Percentiles rank a stretch among this genome's conserved stretches.
Conservation (phyloP, 2,888 invertebrate genomes). For the Philaethria dido region DNA sequence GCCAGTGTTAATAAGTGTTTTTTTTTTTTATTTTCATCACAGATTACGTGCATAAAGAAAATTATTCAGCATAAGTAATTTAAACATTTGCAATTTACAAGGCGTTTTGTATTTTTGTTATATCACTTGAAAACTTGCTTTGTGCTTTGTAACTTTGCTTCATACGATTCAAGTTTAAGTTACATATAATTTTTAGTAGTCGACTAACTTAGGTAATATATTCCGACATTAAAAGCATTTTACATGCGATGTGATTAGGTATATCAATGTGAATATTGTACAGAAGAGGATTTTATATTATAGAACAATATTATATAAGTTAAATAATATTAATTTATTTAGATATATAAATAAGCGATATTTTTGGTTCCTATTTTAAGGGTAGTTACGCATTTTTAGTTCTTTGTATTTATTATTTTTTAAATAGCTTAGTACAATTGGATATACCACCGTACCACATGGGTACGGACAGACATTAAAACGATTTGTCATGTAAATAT, state of each 20-base stretch:
- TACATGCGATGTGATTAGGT: conserved; percentile 47
- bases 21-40: background rate
- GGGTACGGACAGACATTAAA: conserved; percentile 24
- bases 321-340: conserved; percentile 72
- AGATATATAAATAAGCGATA: conserved; percentile 42
- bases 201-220: conserved; percentile 41
- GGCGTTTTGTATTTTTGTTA: conserved; percentile 1
- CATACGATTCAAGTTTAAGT: conserved; percentile 11
- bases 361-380: conserved; percentile 82
- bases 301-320: conserved; percentile 59
- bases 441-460: conserved; percentile 28
- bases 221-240: conserved; percentile 38
- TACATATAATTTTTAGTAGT: conserved; percentile 27
- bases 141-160: conserved; percentile 26
- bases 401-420: conserved; percentile 70
- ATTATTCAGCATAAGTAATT: conserved; percentile 13
- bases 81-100: conserved; percentile 3
- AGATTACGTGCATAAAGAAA: conserved; percentile 5
- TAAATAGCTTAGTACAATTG: conserved; percentile 31
- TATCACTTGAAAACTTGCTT: conserved; percentile 6
- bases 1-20: conserved; percentile 20
- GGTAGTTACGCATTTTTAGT: conserved; percentile 63
- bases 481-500: conserved; percentile 30
- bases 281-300: conserved; percentile 68
- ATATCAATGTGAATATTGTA: conserved; percentile 62